phyloP scores from a whole-genome alignment of 64 coral and sea anemone genomes.

The Montipora capricornis region DNA sequence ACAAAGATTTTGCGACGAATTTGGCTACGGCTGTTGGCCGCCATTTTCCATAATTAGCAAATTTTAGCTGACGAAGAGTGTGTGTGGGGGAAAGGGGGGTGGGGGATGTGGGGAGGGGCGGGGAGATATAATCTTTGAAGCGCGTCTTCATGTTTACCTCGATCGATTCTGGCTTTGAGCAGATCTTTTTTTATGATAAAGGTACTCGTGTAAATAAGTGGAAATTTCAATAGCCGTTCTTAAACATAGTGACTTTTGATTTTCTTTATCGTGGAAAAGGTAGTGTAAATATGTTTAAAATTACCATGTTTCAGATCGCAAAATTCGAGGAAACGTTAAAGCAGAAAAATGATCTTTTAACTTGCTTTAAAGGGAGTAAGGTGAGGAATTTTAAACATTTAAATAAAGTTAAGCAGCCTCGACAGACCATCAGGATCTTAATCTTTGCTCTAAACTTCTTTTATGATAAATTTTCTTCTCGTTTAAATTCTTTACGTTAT shows the following conservation, averaged over 20 bases:
- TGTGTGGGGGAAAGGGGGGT: too few relatives aligned
- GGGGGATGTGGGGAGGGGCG: too few relatives aligned
- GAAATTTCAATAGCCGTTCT: neutral
- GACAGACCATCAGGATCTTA: neutral
- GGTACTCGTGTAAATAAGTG: neutral
- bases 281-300: neutral
- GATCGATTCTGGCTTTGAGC: neutral
- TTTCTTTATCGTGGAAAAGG: neutral
- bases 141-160: neutral
- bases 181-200: neutral
- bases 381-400: neutral
- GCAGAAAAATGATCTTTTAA: slow-evolving; percentile 68
- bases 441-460: neutral
- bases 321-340: slow-evolving; percentile 72
- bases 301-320: slow-evolving; percentile 53
- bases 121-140: too few relatives aligned
- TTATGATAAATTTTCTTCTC: too few relatives aligned
- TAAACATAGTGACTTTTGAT: too few relatives aligned
- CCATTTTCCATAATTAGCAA: too few relatives aligned
- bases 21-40: too few relatives aligned
- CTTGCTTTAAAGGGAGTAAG: slow-evolving; percentile 60
- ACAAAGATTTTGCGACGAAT: too few relatives aligned
- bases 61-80: too few relatives aligned
- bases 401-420: too few relatives aligned
- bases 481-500: too few relatives aligned